Base-by-base conservation (phyloP, 2,113 vertebrate genomes). In the Labeo rohita region DNA sequence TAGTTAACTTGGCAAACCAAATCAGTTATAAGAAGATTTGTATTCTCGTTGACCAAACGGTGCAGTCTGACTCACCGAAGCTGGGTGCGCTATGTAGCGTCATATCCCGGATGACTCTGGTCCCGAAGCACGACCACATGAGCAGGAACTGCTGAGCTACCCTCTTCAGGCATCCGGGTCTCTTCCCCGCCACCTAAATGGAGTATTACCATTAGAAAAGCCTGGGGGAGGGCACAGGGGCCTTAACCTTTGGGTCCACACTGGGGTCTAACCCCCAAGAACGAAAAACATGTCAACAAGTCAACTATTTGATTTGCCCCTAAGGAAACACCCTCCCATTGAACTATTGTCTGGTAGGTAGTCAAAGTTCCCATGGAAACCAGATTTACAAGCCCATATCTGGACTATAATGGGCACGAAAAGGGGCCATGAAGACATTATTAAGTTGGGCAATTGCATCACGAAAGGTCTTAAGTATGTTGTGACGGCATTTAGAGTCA, bases 121-220 rank as follows among this genome's bases (percentile, higher is more conserved):
- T 99, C 86, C 98, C 98, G 11, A 99, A 99, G 92, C 98, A 99
- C 54, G 98, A 99, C 98, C 98, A 99, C 97, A 99, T 99, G 93
- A 99, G 93, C 86, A 99, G 96, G 93, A 99, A 99, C 94, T 99
- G 98, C 89, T 99, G 98, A 78, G 98, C 97, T 86, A 98, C 96
- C 93, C 97, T 99, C 95, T 97, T 98, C 94, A 99, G 93, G 87
- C 93, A 97, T 39, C 97, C 97, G 91, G 97, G 96, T 95, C 96
- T 97, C 95, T 97, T 97, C 90, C 96, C 96, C 83, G 98, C 97
- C 95, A 98, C 97, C 98, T 99, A 94, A 88, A 95, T 93, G 90
- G 92, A 93, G 65, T 87, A 95, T 96, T 96, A 93, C 88, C 95
- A 95, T 95, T 90, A 94, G 93, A 95, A 95, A 93, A 92, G 85